phyloP scores from a whole-genome alignment of 2,113 vertebrate species.

The Cichladusa arquata region DNA sequence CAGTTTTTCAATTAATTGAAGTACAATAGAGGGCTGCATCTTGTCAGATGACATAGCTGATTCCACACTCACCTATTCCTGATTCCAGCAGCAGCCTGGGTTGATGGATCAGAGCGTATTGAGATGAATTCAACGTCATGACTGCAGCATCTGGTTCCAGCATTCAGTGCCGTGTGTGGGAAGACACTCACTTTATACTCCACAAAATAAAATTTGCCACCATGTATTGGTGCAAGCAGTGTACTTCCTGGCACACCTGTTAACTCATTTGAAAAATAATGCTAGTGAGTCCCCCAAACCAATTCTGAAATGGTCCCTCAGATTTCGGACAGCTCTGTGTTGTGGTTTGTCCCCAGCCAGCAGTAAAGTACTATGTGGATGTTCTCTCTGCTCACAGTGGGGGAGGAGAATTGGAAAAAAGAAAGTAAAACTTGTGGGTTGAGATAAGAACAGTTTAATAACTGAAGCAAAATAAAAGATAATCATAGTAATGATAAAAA shows the following conservation, averaged over 20 bases:
- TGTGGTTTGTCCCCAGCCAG: background rate
- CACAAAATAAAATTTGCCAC: background rate
- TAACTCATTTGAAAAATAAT: background rate
- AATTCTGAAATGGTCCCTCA: background rate
- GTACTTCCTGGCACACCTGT: background rate
- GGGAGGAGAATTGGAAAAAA: background rate
- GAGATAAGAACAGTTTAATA: background rate
- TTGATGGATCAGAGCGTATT: background rate
- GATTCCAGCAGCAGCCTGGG: background rate
- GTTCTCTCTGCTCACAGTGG: background rate
- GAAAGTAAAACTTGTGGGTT: background rate
- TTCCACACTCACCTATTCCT: background rate
- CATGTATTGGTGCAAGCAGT: background rate
- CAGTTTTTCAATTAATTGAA: background rate
- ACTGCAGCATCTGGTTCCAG: background rate
- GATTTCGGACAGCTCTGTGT: background rate
- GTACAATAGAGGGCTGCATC: background rate
- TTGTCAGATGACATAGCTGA: background rate
- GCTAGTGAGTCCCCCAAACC: background rate
- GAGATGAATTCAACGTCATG: background rate
- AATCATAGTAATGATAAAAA: background rate
- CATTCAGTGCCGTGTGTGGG: background rate
- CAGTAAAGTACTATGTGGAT: fast-evolving
- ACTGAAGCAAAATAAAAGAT: background rate
- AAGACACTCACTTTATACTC: background rate